A percentile compares a stretch with the other conserved stretches of the same genome.
These are phyloP conservation scores for Hypomesus transpacificus DNA, from an alignment of 2,113 vertebrate species.

Conservation along the genomic window DNA sequence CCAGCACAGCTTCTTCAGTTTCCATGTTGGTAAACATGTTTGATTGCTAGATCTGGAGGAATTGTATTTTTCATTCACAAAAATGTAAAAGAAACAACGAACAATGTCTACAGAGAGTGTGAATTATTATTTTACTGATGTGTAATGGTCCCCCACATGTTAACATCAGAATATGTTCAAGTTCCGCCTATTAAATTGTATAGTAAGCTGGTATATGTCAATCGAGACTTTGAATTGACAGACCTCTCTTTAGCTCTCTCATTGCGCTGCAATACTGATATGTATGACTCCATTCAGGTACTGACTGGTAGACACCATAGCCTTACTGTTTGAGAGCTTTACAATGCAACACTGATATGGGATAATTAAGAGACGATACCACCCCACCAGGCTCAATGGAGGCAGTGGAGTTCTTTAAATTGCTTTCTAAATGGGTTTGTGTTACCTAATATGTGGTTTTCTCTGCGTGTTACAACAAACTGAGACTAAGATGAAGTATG, in stretches of 20 bases:
- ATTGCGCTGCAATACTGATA: neutral
- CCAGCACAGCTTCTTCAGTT: slow-evolving; percentile 13
- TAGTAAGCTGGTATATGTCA: too few relatives aligned
- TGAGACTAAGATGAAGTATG: slow-evolving; percentile 48
- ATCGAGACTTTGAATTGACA: too few relatives aligned
- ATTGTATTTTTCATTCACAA: too few relatives aligned
- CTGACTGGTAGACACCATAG: slow-evolving; percentile 44
- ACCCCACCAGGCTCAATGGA: slow-evolving; percentile 52
- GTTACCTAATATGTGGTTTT: slow-evolving; percentile 78
- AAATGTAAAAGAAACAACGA: too few relatives aligned
- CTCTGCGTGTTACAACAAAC: slow-evolving; percentile 65
- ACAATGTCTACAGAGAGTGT: too few relatives aligned
- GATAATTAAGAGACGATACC: slow-evolving; percentile 71
- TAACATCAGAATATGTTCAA: too few relatives aligned
- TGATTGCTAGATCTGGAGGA: too few relatives aligned
- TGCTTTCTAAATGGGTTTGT: slow-evolving; percentile 71
- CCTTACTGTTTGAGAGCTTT: slow-evolving; percentile 46
- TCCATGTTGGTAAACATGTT: neutral
- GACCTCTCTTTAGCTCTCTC: neutral
- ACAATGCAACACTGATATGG: slow-evolving; percentile 62
- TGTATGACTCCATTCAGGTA: neutral
- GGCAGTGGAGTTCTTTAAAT: slow-evolving; percentile 67
- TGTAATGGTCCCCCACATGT: too few relatives aligned
- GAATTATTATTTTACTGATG: too few relatives aligned
- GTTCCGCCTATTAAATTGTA: too few relatives aligned